Evolutionary conservation across 1,140 invertebrate species (phyloP).

Genomic region (Sminthurinus signatus): DNA sequence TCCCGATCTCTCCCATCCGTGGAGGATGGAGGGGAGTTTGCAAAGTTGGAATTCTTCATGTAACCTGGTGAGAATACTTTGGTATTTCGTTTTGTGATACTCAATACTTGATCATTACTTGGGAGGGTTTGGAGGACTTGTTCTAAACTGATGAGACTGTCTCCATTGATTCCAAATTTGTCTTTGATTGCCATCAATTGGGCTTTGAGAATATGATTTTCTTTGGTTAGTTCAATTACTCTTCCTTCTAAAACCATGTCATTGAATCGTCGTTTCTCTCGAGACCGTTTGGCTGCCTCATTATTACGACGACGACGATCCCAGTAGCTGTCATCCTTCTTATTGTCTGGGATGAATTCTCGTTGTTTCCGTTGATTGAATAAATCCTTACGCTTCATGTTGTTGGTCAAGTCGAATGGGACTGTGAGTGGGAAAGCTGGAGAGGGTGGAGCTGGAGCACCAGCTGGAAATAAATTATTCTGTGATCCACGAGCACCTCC

Average conservation of each 20-base stretch:
- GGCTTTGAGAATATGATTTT: conserved; percentile 86
- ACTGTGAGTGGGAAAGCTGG: conserved; percentile 26
- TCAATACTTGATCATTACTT: conserved; percentile 71
- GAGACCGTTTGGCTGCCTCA: conserved; percentile 86
- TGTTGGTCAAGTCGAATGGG: conserved; percentile 35
- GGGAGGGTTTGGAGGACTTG: conserved; percentile 77
- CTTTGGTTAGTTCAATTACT: conserved; percentile 87
- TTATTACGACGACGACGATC: conserved; percentile 90
- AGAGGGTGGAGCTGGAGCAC: conserved; percentile 7
- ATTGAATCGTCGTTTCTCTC: conserved; percentile 91
- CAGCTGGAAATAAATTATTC: conserved; percentile 8
- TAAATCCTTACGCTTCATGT: conserved; percentile 60
- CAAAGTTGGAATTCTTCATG: conserved; percentile 15
- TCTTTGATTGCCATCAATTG: conserved; percentile 88
- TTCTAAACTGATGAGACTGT: conserved; percentile 74
- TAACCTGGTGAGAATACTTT: conserved; percentile 51
- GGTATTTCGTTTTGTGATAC: conserved; percentile 68
- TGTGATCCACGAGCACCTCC: background rate
- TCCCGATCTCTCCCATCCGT: background rate
- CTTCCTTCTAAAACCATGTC: conserved; percentile 93
- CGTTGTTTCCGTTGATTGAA: conserved; percentile 83
- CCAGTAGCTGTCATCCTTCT: conserved; percentile 97
- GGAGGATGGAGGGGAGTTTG: conserved; percentile 10
- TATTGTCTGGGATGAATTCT: conserved; percentile 93
- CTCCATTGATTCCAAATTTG: conserved; percentile 84